Evolutionary conservation across 2,888 invertebrate species (phyloP), one percentile per base, ranked within the genome.

Genomic region (Ormyrus nitidulus): DNA sequence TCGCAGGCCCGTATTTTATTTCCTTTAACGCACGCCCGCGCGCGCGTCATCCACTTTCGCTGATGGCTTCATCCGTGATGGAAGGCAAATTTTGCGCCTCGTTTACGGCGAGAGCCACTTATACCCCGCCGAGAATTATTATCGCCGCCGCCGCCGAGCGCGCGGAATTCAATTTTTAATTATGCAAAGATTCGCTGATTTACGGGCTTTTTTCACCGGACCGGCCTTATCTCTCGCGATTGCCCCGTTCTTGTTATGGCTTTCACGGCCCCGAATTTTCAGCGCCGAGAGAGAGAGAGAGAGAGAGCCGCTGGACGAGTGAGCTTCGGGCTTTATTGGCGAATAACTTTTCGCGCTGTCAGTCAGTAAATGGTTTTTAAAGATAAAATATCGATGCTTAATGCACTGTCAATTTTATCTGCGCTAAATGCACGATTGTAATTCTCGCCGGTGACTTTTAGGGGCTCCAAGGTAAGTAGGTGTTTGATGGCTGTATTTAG

Each of bases 11-110:
- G 82, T 85, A 84, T 85, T 85, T 87, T 83, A 84, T 86, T 85
- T 87, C 82, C 83, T 82, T 83, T 71, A 76, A 62, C 72, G 61
- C 53, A 65, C 70, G 34, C 34, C 10, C 54, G 58, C 61, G 80
- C 53, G 49, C 81, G 80, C 78, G 83, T 79, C 82, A 83, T 82
- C 82, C 84, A 85, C 85, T 86, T 87, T 86, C 85, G 80, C 69
- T 87, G 87, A 87, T 85, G 84, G 82, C 85, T 86, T 85, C 83
- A 87, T 87, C 84, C 61, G 75, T 74, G 75, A 83, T 80, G 79
- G 74, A 66, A 83, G 77, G 79, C 73, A 83, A 81, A 83, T 77
- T 77, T 83, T 84, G 79, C 73, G 76, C 80, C 64, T 83, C 68
- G 69, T 81, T 83, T 83, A 77, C 79, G 79, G 49, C 61, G 10